phyloP scores from a whole-genome alignment of 2,113 vertebrate genomes.

The Hippolais icterina region DNA sequence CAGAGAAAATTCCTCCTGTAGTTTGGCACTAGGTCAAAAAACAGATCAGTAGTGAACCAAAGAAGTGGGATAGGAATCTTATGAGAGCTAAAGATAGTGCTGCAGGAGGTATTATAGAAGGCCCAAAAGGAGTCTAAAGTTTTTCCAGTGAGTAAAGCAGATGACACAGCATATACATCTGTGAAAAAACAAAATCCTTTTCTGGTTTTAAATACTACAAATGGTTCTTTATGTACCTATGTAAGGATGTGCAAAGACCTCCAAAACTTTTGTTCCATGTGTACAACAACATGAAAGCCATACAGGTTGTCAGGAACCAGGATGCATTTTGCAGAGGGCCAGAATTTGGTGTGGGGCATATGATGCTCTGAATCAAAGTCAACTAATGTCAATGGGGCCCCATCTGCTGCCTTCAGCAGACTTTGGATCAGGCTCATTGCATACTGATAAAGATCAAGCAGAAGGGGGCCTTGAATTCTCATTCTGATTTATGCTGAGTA shows the following conservation, averaged over 20 bases:
- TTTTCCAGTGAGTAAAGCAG: background rate
- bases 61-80: background rate
- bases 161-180: background rate
- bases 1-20: background rate
- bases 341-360: background rate
- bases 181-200: background rate
- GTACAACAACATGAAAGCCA: background rate
- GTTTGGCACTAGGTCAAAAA: background rate
- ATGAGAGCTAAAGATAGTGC: background rate
- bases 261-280: background rate
- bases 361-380: background rate
- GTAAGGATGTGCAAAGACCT: background rate
- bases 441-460: conserved; percentile 44
- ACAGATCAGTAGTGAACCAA: background rate
- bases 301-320: background rate
- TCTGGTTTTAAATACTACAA: background rate
- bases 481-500: conserved; percentile 62
- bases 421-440: conserved; percentile 27
- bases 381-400: background rate
- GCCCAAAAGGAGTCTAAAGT: background rate
- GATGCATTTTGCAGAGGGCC: background rate
- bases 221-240: background rate
- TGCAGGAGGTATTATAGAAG: background rate
- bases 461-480: conserved; percentile 42
- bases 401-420: conserved; percentile 44